These are phyloP conservation scores for Drosophila austrosaltans DNA, from an alignment of 2,888 invertebrate genomes.

Conservation along the genomic window DNA sequence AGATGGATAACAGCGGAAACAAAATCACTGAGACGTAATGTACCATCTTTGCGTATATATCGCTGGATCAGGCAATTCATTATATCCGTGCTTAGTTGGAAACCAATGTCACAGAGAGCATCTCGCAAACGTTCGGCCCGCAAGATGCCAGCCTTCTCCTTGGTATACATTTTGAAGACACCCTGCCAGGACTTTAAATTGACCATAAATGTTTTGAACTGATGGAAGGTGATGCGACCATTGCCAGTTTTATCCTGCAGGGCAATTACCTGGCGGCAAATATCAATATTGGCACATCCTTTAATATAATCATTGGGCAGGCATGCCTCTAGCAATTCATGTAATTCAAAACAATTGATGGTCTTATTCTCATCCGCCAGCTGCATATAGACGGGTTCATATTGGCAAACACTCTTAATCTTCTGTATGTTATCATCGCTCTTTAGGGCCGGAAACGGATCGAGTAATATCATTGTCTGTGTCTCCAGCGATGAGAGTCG, in stretches of 20 bases:
- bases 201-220: conserved; percentile 96
- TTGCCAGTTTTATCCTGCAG: conserved; percentile 92
- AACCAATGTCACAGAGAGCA: conserved; percentile 93
- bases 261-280: conserved; percentile 94
- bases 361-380: conserved; percentile 94
- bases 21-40: conserved; percentile 95
- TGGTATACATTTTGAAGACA: conserved; percentile 94
- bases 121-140: conserved; percentile 93
- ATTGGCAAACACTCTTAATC: conserved; percentile 86
- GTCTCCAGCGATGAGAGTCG: conserved; percentile 90
- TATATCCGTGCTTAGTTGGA: conserved; percentile 93
- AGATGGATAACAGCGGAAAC: conserved; percentile 94
- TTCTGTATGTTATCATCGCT: conserved; percentile 85
- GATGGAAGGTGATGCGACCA: conserved; percentile 91
- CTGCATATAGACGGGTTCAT: conserved; percentile 95
- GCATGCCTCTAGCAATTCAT: conserved; percentile 94
- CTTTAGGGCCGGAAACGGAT: conserved; percentile 82
- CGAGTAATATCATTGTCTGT: conserved; percentile 82
- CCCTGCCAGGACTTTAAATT: conserved; percentile 96
- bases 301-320: conserved; percentile 97
- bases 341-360: conserved; percentile 95
- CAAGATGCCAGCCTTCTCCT: conserved; percentile 94
- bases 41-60: conserved; percentile 96
- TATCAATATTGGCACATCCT: conserved; percentile 95
- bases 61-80: conserved; percentile 92